Conservation (phyloP, 2,797 vertebrate species). For the Setipinna tenuifilis region DNA sequence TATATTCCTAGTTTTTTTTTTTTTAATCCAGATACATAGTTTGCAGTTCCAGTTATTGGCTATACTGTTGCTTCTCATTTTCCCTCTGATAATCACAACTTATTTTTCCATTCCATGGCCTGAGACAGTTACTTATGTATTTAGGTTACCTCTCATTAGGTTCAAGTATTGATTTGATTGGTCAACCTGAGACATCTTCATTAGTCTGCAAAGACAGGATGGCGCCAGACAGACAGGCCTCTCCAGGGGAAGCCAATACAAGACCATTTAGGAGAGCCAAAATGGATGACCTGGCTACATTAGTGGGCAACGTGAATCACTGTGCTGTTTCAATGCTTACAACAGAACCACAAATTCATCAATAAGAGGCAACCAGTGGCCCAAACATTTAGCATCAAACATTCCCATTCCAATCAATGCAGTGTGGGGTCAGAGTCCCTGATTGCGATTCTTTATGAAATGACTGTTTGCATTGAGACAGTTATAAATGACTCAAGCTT, state of each 20-base stretch:
- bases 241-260: not conserved
- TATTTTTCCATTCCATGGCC: not conserved
- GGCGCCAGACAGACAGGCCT: not conserved
- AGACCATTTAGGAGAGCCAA: not conserved
- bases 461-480: not conserved
- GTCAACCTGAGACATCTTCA: constrained; percentile 4
- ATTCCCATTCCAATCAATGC: not conserved
- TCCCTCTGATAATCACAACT: not conserved
- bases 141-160: not conserved
- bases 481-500: not conserved
- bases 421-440: not conserved
- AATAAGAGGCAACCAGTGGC: not conserved
- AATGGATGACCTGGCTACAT: not conserved
- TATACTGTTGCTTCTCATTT: not conserved
- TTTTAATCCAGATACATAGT: not conserved
- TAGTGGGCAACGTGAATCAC: constrained; percentile 21
- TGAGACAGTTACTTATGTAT: not conserved
- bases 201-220: not conserved
- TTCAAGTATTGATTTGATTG: constrained; percentile 16
- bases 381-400: not conserved
- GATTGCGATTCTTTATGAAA: not conserved
- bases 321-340: not conserved
- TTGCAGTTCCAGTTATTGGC: not conserved
- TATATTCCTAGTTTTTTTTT: not conserved
- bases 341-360: not conserved